A percentile compares a stretch with the other conserved stretches of the same genome.
Conservation (phyloP, 2,113 vertebrate species). For the Hydrolagus affinis region DNA sequence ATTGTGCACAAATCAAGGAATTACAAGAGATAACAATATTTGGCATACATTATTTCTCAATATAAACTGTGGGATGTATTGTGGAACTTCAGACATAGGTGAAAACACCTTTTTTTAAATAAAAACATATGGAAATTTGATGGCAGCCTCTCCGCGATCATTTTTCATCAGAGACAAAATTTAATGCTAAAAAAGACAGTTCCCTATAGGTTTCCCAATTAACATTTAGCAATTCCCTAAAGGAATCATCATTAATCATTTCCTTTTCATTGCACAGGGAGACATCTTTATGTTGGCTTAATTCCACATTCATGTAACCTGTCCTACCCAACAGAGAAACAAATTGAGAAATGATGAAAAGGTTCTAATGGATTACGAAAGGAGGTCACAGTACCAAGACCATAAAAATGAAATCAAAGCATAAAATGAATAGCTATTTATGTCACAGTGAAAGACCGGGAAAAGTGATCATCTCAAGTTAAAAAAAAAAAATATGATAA, state of each 20-base stretch:
- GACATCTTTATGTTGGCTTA: neutral
- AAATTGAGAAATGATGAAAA: neutral
- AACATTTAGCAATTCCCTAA: conserved; percentile 11
- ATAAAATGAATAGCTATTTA: neutral
- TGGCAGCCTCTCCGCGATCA: neutral
- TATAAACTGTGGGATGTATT: too few relatives aligned
- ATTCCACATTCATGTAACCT: conserved; percentile 23
- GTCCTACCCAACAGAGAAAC: neutral
- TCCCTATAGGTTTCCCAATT: neutral
- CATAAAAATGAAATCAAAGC: conserved; percentile 1
- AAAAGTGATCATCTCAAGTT: neutral
- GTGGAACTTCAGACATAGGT: neutral
- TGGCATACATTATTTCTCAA: neutral
- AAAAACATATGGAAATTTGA: neutral
- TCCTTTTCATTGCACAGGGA: neutral
- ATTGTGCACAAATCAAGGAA: too few relatives aligned
- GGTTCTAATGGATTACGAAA: neutral
- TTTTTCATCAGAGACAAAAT: neutral
- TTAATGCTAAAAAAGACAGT: neutral
- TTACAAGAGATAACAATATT: too few relatives aligned
- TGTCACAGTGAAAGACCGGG: neutral
- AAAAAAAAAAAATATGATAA: neutral
- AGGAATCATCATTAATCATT: conserved; percentile 15
- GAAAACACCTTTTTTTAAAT: neutral
- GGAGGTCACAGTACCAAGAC: neutral